Evolutionary conservation across 2,113 vertebrate species (phyloP).

Genomic region (Barbus barbus): DNA sequence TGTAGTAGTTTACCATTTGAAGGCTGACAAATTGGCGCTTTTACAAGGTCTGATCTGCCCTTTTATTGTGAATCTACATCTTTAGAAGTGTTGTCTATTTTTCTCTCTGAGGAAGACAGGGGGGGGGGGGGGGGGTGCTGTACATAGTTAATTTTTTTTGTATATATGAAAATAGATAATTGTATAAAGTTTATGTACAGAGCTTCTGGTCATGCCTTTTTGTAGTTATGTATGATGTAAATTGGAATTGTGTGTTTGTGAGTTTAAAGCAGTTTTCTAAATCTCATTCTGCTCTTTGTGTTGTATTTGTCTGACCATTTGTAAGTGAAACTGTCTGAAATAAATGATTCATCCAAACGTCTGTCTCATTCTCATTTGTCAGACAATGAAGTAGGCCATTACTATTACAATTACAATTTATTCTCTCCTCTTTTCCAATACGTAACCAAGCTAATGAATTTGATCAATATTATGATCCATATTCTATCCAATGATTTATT

Average conservation of each 20-base stretch:
- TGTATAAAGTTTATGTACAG: constrained; percentile 48
- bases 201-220: constrained; percentile 38
- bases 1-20: not conserved
- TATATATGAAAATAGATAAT: constrained; percentile 43
- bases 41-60: not conserved
- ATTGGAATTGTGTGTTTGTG: constrained; percentile 27
- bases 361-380: not conserved
- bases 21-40: constrained; percentile 14
- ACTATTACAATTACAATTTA: not conserved
- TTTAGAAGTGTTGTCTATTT: constrained; percentile 11
- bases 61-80: constrained; percentile 23
- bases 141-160: constrained; percentile 46
- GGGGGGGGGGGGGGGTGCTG: not conserved
- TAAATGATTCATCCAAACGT: not conserved
- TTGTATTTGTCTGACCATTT: not conserved
- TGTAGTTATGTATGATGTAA: constrained; percentile 38
- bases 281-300: not conserved
- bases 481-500: too few relatives aligned
- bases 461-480: too few relatives aligned
- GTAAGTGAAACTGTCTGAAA: constrained; percentile 10
- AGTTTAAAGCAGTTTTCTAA: constrained; percentile 21
- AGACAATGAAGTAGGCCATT: not conserved
- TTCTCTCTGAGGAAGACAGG: not conserved
- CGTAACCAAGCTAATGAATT: too few relatives aligned
- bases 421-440: too few relatives aligned